Percentiles rank a stretch among this genome's conserved stretches.
Evolutionary conservation across 2,797 vertebrate species (phyloP).

Genomic region (Otolemur crassicaudatus): DNA sequence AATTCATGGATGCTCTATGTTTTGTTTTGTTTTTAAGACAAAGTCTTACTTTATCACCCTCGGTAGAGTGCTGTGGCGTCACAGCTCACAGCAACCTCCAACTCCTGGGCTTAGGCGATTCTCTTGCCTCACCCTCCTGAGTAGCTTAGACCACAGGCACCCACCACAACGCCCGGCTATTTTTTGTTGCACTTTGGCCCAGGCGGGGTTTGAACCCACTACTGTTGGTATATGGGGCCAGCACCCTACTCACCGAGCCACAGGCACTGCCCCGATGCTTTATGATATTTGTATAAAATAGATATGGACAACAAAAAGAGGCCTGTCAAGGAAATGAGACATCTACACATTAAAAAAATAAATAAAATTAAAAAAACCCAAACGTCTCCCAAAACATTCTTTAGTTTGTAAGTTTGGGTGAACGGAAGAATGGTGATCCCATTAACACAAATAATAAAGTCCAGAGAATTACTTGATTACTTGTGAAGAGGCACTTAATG

Average conservation of each 20-base stretch:
- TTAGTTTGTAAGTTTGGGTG: background rate
- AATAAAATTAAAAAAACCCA: background rate
- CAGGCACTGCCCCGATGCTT: too few species aligned
- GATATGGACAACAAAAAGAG: background rate
- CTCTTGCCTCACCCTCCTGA: too few species aligned
- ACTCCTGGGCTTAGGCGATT: too few species aligned
- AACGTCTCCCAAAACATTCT: background rate
- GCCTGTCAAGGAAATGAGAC: background rate
- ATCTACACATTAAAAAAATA: background rate
- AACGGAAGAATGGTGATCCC: background rate
- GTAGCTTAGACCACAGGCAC: too few species aligned
- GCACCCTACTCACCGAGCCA: too few species aligned
- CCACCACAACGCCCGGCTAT: too few species aligned
- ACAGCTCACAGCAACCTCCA: too few species aligned
- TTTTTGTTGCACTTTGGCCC: too few species aligned
- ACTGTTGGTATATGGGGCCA: too few species aligned
- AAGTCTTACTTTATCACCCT: too few species aligned
- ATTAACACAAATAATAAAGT: background rate
- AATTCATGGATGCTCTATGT: background rate
- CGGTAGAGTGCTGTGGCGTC: too few species aligned
- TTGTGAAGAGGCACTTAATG: background rate
- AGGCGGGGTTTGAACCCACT: too few species aligned
- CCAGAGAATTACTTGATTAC: background rate
- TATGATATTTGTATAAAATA: slow-evolving; percentile 14
- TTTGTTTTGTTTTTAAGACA: background rate